Conservation (phyloP, 2,797 vertebrate genomes). For the Chaetophractus vellerosus region DNA sequence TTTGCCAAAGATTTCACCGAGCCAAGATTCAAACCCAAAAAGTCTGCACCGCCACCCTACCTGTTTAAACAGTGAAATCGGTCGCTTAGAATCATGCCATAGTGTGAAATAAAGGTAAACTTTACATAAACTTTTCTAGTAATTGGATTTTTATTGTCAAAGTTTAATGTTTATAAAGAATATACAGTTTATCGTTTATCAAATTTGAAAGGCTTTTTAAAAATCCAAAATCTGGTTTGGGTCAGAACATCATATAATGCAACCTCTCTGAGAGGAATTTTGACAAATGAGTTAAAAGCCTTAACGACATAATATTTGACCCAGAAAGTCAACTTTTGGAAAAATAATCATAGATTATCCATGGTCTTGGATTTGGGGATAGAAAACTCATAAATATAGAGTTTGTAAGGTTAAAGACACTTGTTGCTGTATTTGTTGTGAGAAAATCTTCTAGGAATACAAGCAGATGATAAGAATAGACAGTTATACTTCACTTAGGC, state of each 20-base stretch:
- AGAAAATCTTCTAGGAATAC: neutral
- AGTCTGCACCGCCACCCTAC: neutral
- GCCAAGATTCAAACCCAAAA: neutral
- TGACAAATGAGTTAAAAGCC: constrained; percentile 5
- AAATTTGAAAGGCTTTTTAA: neutral
- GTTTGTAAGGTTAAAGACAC: neutral
- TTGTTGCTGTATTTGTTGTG: neutral
- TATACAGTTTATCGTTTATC: neutral
- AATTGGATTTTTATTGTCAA: neutral
- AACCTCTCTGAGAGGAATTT: constrained; percentile 37
- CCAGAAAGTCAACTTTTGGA: constrained; percentile 13
- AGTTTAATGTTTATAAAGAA: neutral
- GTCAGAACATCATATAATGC: neutral
- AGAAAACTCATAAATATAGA: neutral
- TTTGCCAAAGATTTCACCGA: neutral
- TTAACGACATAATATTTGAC: neutral
- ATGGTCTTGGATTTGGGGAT: neutral
- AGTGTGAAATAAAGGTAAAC: neutral
- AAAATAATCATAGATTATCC: constrained; percentile 20
- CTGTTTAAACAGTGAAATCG: neutral
- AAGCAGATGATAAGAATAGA: neutral
- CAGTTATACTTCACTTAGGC: neutral
- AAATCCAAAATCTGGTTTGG: neutral
- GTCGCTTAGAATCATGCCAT: neutral
- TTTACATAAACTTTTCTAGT: neutral